A percentile compares a stretch with the other conserved stretches of the same genome.
Evolutionary conservation across 2,797 vertebrate species (phyloP).

Genomic region (Molossus molossus): DNA sequence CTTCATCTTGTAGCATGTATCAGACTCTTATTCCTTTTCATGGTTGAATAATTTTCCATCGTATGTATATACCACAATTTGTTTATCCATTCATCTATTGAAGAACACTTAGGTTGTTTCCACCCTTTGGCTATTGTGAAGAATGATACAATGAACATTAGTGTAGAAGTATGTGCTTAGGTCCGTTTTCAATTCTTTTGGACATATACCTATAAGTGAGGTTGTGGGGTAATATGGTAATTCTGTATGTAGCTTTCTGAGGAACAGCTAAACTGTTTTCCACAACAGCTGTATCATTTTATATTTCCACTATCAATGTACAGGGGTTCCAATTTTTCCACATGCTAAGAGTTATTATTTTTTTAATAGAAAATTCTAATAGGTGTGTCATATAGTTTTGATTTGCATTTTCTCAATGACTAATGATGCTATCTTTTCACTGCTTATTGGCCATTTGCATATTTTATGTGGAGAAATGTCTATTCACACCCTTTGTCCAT

Average conservation of each 20-base stretch:
- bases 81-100: not conserved
- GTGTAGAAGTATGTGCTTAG: not conserved
- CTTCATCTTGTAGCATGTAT: not conserved
- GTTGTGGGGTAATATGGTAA: not conserved
- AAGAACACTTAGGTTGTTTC: not conserved
- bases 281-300: not conserved
- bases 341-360: not conserved
- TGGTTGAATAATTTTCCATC: not conserved
- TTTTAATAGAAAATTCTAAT: not conserved
- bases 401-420: slow-evolving; percentile 9
- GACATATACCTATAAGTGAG: not conserved
- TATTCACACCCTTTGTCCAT: not conserved
- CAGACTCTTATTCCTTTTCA: not conserved
- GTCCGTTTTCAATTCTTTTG: not conserved
- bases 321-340: not conserved
- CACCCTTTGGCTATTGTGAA: not conserved
- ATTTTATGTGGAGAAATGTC: not conserved
- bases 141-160: not conserved
- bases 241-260: not conserved
- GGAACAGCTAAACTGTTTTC: not conserved
- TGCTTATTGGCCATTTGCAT: not conserved
- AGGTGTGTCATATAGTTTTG: not conserved
- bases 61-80: not conserved
- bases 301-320: not conserved
- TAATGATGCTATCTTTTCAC: not conserved